Evolutionary conservation across 2,797 vertebrate species (phyloP).

Genomic region (Sebastes kiyomatsui): DNA sequence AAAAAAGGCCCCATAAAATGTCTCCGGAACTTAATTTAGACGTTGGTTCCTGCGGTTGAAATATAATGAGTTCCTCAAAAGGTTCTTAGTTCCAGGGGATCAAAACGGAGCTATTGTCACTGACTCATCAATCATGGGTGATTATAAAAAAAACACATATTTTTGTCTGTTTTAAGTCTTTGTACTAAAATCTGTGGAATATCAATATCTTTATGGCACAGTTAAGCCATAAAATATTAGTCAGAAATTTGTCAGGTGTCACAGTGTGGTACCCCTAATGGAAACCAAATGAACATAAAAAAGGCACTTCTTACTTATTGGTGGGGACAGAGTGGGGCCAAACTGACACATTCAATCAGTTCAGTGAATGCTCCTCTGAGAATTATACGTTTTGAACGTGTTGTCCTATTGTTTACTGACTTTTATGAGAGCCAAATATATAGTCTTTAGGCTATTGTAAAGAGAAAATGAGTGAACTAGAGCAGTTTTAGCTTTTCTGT

Average conservation of each 20-base stretch:
- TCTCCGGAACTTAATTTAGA: too few relatives aligned
- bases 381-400: slow-evolving; percentile 24
- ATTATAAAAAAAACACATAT: not conserved
- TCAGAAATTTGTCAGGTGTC: slow-evolving; percentile 8
- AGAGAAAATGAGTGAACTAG: slow-evolving; percentile 14
- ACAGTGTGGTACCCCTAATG: slow-evolving; percentile 23
- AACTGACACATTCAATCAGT: slow-evolving; percentile 37
- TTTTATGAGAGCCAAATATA: slow-evolving; percentile 44
- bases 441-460: slow-evolving; percentile 1
- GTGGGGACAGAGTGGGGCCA: slow-evolving; percentile 19
- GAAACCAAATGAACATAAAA: slow-evolving; percentile 47
- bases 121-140: not conserved
- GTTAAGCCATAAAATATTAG: not conserved
- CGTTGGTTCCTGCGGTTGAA: too few relatives aligned
- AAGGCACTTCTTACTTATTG: slow-evolving; percentile 22
- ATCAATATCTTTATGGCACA: not conserved
- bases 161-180: not conserved
- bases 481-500: not conserved
- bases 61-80: too few relatives aligned
- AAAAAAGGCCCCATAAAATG: too few relatives aligned
- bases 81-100: too few relatives aligned
- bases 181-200: not conserved
- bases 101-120: not conserved
- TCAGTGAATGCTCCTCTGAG: slow-evolving; percentile 2
- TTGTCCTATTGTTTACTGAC: slow-evolving; percentile 27